Percentiles rank a stretch among this genome's conserved stretches.
These are phyloP conservation scores for Coenonympha arcania DNA, from an alignment of 2,888 invertebrate species.

Conservation along the genomic window DNA sequence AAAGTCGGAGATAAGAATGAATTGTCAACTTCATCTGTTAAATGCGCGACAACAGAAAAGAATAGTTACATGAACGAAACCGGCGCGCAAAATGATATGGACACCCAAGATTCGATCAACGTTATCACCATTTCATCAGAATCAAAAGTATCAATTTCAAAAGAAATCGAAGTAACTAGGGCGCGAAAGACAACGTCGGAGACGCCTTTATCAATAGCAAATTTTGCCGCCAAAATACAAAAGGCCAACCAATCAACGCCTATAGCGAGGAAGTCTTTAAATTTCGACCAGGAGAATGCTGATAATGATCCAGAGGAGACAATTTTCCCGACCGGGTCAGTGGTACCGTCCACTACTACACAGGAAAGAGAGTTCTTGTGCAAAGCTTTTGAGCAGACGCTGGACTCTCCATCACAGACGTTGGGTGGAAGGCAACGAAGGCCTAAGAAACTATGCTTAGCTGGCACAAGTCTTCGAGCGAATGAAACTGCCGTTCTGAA, in stretches of 20 bases:
- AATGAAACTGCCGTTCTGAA: slow-evolving; percentile 43
- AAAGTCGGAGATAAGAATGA: slow-evolving; percentile 40
- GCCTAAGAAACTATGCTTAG: slow-evolving; percentile 40
- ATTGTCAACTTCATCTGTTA: slow-evolving; percentile 25
- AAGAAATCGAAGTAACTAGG: slow-evolving; percentile 31
- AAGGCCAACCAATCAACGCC: slow-evolving; percentile 62
- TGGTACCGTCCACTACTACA: slow-evolving; percentile 46
- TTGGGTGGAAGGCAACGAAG: slow-evolving; percentile 28
- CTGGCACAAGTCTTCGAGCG: slow-evolving; percentile 49
- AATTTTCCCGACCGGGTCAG: slow-evolving; percentile 43
- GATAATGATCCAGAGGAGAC: slow-evolving; percentile 46
- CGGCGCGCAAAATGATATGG: slow-evolving; percentile 1
- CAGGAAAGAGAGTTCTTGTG: slow-evolving; percentile 59
- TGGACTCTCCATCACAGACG: slow-evolving; percentile 34
- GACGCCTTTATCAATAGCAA: slow-evolving; percentile 55
- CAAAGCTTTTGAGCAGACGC: slow-evolving; percentile 53
- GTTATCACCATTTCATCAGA: slow-evolving; percentile 48
- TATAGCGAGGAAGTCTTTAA: slow-evolving; percentile 56
- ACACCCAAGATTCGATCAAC: slow-evolving; percentile 30
- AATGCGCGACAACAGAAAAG: slow-evolving; percentile 19
- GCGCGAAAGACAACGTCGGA: slow-evolving; percentile 37
- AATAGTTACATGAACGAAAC: slow-evolving; percentile 8
- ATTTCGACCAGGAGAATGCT: slow-evolving; percentile 42
- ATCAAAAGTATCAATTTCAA: too few relatives aligned
- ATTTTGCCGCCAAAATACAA: slow-evolving; percentile 57